phyloP scores from a whole-genome alignment of 2,797 vertebrate genomes.

The Scolopax rusticola region DNA sequence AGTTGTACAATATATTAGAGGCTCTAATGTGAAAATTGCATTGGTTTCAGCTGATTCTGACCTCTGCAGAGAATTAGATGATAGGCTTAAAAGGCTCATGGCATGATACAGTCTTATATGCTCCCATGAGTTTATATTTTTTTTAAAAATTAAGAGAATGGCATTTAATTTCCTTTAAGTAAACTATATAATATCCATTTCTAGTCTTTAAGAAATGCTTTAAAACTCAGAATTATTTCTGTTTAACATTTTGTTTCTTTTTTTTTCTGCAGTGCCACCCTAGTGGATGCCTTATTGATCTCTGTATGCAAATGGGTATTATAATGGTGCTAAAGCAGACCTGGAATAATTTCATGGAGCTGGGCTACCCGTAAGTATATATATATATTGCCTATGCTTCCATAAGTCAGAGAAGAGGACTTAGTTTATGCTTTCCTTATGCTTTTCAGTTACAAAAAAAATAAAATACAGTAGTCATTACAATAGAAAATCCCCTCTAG shows the following conservation, averaged over 20 bases:
- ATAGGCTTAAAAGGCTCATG: not conserved
- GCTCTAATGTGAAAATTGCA: not conserved
- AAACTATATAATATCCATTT: not conserved
- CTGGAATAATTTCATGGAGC: conserved; percentile 96
- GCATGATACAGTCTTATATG: not conserved
- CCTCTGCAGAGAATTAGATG: not conserved
- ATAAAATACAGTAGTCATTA: not conserved
- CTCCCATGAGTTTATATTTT: not conserved
- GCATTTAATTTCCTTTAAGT: not conserved
- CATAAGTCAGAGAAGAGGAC: not conserved
- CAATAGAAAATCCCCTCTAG: not conserved
- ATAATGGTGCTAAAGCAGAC: conserved; percentile 98
- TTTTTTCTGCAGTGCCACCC: conserved; percentile 87
- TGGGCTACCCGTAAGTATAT: conserved; percentile 92
- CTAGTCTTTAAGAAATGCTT: not conserved
- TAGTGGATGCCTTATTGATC: conserved; percentile 95
- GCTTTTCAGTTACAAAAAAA: not conserved
- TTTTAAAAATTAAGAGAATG: not conserved
- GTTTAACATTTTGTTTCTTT: not conserved
- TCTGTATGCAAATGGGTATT: conserved; percentile 96
- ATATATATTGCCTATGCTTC: not conserved
- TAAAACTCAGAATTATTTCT: not conserved
- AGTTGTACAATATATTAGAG: not conserved
- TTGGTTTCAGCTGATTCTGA: not conserved
- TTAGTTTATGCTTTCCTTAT: not conserved